These are phyloP conservation scores for Eira barbara DNA, from an alignment of 2,113 vertebrate genomes.

Conservation along the genomic window DNA sequence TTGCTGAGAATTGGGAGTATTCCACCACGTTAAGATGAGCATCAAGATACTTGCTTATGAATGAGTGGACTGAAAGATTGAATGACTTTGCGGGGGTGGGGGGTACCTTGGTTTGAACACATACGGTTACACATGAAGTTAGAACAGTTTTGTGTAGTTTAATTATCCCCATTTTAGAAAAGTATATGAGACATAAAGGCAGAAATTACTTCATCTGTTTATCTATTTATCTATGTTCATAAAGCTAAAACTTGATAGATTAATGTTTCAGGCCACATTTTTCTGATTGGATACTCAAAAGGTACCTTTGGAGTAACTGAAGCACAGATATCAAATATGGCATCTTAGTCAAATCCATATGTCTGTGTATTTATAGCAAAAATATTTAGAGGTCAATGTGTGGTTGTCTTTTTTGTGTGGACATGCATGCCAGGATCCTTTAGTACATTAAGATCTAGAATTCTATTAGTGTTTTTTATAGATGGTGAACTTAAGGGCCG, in stretches of 20 bases:
- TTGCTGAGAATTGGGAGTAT: background rate
- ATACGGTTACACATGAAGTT: background rate
- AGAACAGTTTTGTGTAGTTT: background rate
- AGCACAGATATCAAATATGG: background rate
- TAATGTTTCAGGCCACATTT: background rate
- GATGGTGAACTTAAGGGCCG: background rate
- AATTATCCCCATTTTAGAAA: background rate
- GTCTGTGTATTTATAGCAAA: background rate
- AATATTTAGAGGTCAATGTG: background rate
- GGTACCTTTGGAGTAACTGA: background rate
- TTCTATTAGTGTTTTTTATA: background rate
- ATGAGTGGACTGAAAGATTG: background rate
- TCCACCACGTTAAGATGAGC: background rate
- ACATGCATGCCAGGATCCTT: background rate
- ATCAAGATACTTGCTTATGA: background rate
- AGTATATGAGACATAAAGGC: background rate
- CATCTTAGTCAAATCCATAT: background rate
- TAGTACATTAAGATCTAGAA: background rate
- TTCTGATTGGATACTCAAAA: background rate
- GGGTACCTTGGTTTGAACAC: background rate
- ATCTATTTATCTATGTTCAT: background rate
- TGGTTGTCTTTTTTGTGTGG: background rate
- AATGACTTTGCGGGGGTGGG: background rate
- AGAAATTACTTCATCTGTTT: background rate
- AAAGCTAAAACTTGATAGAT: background rate